These are phyloP conservation scores for Tetragonisca angustula DNA, from an alignment of 2,888 invertebrate species.

Conservation along the genomic window DNA sequence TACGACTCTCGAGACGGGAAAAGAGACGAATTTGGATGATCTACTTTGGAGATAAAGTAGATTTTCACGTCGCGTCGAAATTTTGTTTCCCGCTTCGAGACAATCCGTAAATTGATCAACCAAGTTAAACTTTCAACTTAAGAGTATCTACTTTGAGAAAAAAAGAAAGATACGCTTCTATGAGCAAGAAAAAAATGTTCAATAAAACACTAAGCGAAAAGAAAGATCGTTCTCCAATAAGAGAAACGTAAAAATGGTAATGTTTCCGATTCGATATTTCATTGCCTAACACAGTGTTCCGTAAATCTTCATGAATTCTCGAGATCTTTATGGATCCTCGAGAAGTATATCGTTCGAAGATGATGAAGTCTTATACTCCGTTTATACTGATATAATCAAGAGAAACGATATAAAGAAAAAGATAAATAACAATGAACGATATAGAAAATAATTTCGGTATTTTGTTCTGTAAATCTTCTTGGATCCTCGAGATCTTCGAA, in stretches of 20 bases:
- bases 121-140: not conserved
- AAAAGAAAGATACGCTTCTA: no score
- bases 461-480: no score
- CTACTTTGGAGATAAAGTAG: conserved; percentile 2
- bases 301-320: not conserved
- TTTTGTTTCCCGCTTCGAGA: conserved; percentile 5
- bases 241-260: not conserved
- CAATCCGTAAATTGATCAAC: not conserved
- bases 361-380: not conserved
- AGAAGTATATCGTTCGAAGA: not conserved
- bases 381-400: no score
- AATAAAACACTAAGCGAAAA: not conserved
- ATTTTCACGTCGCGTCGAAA: not conserved
- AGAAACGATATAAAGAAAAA: no score
- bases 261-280: not conserved
- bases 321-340: not conserved
- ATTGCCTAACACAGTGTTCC: not conserved
- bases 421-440: no score
- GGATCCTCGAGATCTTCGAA: no score
- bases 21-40: not conserved
- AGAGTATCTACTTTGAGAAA: no score
- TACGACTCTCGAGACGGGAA: not conserved
- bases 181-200: not conserved
- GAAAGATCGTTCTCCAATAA: not conserved
- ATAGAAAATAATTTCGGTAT: no score